Evolutionary conservation across 2,888 invertebrate species (phyloP).

Genomic region (Caenorhabditis drosophilae): DNA sequence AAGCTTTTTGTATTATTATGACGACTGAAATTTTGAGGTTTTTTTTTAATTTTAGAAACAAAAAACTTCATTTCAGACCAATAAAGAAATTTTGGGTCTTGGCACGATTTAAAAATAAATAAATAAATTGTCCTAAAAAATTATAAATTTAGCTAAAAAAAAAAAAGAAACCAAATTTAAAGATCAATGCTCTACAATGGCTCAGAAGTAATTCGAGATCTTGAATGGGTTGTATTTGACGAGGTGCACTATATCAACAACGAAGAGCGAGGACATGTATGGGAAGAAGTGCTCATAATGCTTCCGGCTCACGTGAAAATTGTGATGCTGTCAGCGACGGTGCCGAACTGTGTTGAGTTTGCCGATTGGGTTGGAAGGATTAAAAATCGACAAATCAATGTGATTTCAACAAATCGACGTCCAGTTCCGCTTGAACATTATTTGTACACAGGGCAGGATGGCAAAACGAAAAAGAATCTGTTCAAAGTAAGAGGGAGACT

Average conservation of each 20-base stretch:
- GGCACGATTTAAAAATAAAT: not conserved
- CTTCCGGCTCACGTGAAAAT: conserved; percentile 92
- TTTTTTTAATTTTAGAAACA: not conserved
- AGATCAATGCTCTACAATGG: conserved; percentile 90
- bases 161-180: conserved; percentile 6
- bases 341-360: conserved; percentile 93
- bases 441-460: conserved; percentile 72
- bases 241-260: conserved; percentile 99
- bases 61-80: not conserved
- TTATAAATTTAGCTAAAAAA: not conserved
- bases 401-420: conserved; percentile 88
- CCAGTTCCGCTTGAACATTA: conserved; percentile 95
- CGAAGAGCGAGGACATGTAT: conserved; percentile 93
- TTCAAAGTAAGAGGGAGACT: conserved; percentile 13
- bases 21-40: conserved; percentile 92
- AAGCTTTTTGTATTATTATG: conserved; percentile 95
- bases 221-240: conserved; percentile 98
- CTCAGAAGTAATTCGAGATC: conserved; percentile 90
- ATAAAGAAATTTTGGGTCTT: not conserved
- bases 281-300: conserved; percentile 93
- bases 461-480: conserved; percentile 68
- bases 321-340: conserved; percentile 95
- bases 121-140: not conserved
- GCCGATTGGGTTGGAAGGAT: conserved; percentile 77
- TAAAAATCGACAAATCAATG: conserved; percentile 82